Evolutionary conservation across 2,113 vertebrate species (phyloP), one percentile per base, ranked within the genome.

Genomic region (Oceanodroma tethys): DNA sequence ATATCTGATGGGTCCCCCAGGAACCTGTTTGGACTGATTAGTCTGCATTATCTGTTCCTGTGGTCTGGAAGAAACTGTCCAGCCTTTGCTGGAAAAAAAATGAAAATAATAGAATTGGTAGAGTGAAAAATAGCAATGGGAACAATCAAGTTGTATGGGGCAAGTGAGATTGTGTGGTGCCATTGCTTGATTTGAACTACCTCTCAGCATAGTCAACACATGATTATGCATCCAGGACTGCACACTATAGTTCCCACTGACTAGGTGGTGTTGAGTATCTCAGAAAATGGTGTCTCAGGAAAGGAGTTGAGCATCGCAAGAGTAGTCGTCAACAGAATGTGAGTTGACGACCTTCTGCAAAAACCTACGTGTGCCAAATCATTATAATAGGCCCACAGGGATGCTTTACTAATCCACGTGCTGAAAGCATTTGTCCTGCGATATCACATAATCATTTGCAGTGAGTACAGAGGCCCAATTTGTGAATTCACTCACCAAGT

Each of bases 171-270:
- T 45, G 19, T 21, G 21, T 20, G 5, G 4, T 74, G 21, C 26
- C 10, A 7, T 26, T 52, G 34, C 20, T 53, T 73, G 34, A 30
- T 66, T 66, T 43, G 38, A 68, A 7, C 10, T 38, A 38, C 13
- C 7, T 18, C 50, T 80, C 1, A 91, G 36, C 60, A 48, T 1
- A 26, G 67, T 14, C 32, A 59, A 21, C 17, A 26, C 40, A 26
- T 36, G 34, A 18, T 23, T 48, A 4, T 15, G 5, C 29, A 21
- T 9, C 59, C 29, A 59, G 36, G 16, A 75, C 14, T 2, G 10
- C n/a, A 38, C 10, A 21, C 2, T 1, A 0, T 27, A 10, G 8
- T 2, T 88, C 43, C 60, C 3, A 1, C 22, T 29, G 62, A 10
- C 16, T 30, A 16, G 6, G 3, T 30, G 42, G 16, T 19, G 18